Conservation (phyloP, 2,888 invertebrate species). For the Asteroscopus sphinx region DNA sequence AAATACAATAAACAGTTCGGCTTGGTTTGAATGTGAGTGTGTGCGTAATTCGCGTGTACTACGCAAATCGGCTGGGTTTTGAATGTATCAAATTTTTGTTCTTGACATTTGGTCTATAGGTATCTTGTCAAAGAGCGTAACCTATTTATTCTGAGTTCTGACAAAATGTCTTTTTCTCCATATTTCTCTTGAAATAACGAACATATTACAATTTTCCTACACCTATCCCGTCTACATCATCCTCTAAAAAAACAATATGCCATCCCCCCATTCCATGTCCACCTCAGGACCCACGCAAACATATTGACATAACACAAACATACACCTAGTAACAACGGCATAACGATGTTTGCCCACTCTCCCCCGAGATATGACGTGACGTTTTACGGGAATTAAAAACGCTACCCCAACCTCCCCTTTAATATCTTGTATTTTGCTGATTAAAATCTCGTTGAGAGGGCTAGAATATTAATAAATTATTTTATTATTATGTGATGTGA, state of each 20-base stretch:
- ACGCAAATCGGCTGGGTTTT: too few species aligned
- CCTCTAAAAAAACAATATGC: conserved; percentile 12
- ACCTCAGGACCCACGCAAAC: conserved; percentile 37
- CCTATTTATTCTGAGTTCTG: too few species aligned
- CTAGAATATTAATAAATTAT: conserved; percentile 34
- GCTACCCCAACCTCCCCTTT: conserved; percentile 65
- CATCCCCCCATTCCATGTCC: conserved; percentile 29
- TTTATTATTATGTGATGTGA: conserved; percentile 22
- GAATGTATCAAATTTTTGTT: too few species aligned
- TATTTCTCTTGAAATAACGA: too few species aligned
- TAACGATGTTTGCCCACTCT: conserved; percentile 84
- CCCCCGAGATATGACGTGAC: conserved; percentile 80
- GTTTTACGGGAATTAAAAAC: conserved; percentile 86
- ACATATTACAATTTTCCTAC: background rate
- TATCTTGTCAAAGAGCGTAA: too few species aligned
- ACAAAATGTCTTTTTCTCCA: too few species aligned
- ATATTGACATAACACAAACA: conserved; percentile 65
- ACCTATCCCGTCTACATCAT: background rate
- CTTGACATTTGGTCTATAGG: too few species aligned
- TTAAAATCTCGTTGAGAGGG: conserved; percentile 61
- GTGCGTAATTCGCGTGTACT: too few species aligned
- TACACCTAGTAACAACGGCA: conserved; percentile 55
- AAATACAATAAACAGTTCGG: too few species aligned
- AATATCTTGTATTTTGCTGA: conserved; percentile 64
- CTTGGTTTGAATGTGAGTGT: too few species aligned